Evolutionary conservation across 2,113 vertebrate genomes (phyloP).

Genomic region (Anolis carolinensis): DNA sequence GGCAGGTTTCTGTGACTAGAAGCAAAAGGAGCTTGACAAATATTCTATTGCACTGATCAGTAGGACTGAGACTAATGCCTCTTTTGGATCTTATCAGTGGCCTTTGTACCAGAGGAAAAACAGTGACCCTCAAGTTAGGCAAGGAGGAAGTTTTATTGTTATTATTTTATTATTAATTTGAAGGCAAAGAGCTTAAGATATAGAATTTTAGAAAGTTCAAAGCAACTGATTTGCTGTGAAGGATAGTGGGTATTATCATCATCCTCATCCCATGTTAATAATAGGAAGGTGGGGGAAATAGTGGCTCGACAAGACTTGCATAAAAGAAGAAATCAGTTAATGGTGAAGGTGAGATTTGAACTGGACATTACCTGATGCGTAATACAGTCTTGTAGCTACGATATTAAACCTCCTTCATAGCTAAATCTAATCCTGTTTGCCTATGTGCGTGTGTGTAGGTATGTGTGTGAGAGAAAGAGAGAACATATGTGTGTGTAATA

Average conservation of each 20-base stretch:
- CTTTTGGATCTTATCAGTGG: neutral
- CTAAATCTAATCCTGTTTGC: neutral
- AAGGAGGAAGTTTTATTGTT: neutral
- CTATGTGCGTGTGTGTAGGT: neutral
- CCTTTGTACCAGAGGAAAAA: neutral
- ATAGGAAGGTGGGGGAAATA: neutral
- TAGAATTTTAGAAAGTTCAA: neutral
- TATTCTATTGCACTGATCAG: rapidly evolving
- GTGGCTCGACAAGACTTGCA: neutral
- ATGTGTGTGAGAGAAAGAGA: too few species aligned
- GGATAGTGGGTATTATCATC: neutral
- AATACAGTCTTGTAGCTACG: neutral
- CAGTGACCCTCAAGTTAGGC: neutral
- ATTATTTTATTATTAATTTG: neutral
- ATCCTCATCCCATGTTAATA: neutral
- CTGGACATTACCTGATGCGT: neutral
- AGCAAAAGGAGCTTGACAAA: neutral
- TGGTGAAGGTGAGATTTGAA: neutral
- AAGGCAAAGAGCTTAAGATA: neutral
- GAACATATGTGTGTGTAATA: too few species aligned
- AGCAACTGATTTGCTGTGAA: neutral
- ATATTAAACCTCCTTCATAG: neutral
- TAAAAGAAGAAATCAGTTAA: neutral
- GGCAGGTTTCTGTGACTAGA: neutral
- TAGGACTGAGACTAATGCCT: neutral